Evolutionary conservation across 2,888 invertebrate genomes (phyloP), one percentile per base, ranked within the genome.

Genomic region (Odiellus spinosus): DNA sequence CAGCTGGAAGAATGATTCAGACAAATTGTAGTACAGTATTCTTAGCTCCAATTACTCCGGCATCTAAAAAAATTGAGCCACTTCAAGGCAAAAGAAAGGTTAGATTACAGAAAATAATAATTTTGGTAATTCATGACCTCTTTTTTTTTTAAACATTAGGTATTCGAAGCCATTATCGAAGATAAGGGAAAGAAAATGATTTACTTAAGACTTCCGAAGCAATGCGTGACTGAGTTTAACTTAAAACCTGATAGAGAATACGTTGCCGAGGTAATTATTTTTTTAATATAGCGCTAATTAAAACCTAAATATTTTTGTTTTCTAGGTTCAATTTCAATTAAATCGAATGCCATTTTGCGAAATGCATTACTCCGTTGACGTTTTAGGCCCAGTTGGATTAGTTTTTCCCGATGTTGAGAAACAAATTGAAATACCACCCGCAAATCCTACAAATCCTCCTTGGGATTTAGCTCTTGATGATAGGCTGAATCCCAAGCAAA

Each of bases 351-450:
- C 82, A 0, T 78, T 82, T 57, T 83, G 83, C 64, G 82, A 85
- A 62, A 84, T 83, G 82, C 84, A 83, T 61, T 75, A 77, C 61
- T 82, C 83, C 1, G 75, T 85, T 18, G 85, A 85, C 62, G 75
- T 76, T 59, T 74, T 85, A 38, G 73, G 76, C 0, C 76, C 80
- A 58, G 73, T 79, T 46, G 72, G 74, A 41, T 68, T 81, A 35
- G 76, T 85, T 33, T 82, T 83, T 61, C 82, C 84, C 0, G 74
- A 77, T 50, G 73, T 75, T 20, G 72, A 71, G 3, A 15, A 17
- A 4, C 10, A 14, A 10, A 15, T 38, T n/a, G 15, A 38, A 38
- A 38, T 38, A 10, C 38, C 38, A 2, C 18, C 10, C 12, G 26
- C 26, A 26, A 38, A 18, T 38, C 38, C 38, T 38, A 38, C 10